Percentiles rank a stretch among this genome's conserved stretches.
These are phyloP conservation scores for Thryonomys swinderianus DNA, from an alignment of 2,113 vertebrate species.

Conservation along the genomic window DNA sequence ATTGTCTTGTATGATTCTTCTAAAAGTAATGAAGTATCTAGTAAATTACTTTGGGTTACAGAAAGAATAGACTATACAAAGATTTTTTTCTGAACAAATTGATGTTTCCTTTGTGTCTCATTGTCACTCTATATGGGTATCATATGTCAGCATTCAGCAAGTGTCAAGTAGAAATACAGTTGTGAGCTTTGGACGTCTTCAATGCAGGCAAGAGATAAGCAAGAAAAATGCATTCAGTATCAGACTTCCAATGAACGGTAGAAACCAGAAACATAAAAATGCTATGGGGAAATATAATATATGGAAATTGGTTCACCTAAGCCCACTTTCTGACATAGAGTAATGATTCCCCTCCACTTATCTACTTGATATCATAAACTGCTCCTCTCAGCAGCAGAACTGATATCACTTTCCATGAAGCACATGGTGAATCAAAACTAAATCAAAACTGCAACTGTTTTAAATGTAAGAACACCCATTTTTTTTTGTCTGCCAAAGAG, in stretches of 20 bases:
- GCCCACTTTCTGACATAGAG: constrained; percentile 57
- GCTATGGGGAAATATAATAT: constrained; percentile 35
- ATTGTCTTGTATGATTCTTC: background rate
- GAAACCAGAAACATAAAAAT: constrained; percentile 44
- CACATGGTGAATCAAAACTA: constrained; percentile 47
- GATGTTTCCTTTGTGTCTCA: background rate
- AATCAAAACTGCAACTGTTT: constrained; percentile 57
- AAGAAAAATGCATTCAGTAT: constrained; percentile 27
- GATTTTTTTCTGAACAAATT: background rate
- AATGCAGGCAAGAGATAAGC: constrained; percentile 21
- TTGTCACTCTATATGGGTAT: background rate
- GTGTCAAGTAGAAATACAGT: constrained; percentile 56
- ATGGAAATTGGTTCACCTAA: constrained; percentile 63
- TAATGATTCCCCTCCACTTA: constrained; percentile 10
- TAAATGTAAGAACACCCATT: background rate
- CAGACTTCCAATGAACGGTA: background rate
- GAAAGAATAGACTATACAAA: background rate
- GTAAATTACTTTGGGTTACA: background rate
- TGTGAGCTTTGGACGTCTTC: constrained; percentile 31
- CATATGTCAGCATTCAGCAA: constrained; percentile 23
- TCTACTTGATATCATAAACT: constrained; percentile 64
- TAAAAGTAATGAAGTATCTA: background rate
- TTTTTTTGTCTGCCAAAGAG: background rate
- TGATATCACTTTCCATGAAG: background rate
- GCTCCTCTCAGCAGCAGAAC: constrained; percentile 47